Base-by-base conservation (phyloP, 2,797 vertebrate species). In the Anisognathus igniventris region DNA sequence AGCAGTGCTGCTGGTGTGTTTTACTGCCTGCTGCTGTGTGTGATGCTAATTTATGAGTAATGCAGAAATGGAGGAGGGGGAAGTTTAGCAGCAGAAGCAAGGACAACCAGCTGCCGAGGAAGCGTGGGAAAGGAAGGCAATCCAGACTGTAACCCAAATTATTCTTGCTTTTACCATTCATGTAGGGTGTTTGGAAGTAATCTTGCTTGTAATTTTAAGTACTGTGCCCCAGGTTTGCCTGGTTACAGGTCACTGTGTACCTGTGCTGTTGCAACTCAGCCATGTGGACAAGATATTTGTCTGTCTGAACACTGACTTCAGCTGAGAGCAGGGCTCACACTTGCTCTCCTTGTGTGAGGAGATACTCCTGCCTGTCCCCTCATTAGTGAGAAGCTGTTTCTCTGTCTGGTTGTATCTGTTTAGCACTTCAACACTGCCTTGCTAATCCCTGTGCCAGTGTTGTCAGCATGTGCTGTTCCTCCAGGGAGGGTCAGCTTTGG, bases 11-110 rank as follows among this genome's bases (percentile, higher is more conserved):
- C 82, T 61, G 15, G 9, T 88, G 44, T n/a, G 4, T 84, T 92
- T 87, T 93, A 80, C 66, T 92, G 70, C 85, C 33, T 75, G 85
- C 87, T 95, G 91, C 92, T 78, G 4, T 78, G 81, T 90, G 75
- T 83, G 37, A 89, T 91, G 68, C 42, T 92, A 54, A 92, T 95
- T 76, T 79, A 67, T 86, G 85, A 79, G 71, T 82, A 82, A 79
- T 73, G 62, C 66, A 90, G 89, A 71, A 85, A 39, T 57, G 80
- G 77, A 70, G 79, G 75, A 88, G 51, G 62, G 70, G 74, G 39
- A 56, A 54, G 23, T 67, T n/a, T 11, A 73, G 72, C 82, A 74
- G 45, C 71, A 83, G 58, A 77, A 90, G 51, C 47, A 77, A 53
- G 75, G 76, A 84, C 44, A 90, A 31, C 37, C 72, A 80, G 78